Base-by-base conservation (phyloP, 2,888 invertebrate genomes). In the Drosophila paramelanica region DNA sequence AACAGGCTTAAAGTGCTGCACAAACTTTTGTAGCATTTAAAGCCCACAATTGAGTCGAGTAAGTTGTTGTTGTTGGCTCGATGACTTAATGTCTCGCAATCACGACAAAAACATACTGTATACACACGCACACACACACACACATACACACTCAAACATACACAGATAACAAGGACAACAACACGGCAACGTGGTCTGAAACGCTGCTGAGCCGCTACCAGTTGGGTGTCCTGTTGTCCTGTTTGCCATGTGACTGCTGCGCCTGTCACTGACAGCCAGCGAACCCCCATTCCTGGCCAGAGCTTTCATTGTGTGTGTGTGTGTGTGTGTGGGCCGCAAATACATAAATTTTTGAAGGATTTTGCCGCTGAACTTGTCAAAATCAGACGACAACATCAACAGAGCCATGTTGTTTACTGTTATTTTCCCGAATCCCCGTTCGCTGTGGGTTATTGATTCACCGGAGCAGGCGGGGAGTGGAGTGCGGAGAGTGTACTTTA, bases 311-410 rank as follows among this genome's bases (percentile, higher is more conserved):
- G 43, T 74, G 60, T 73, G 33, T 46, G 51, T 53, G 43, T 68
- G 56, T 74, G 33, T 46, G 51, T 68, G 56, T 57, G 70, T 49
- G 23, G 66, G 55, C 65, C 41, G 36, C 52, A 77, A 55, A 74
- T 41, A 67, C 86, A 89, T 89, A 90, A 80, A 85, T 89, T 89
- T 90, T 89, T 90, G 90, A 91, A 91, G 90, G 90, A 91, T 91
- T 91, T 90, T 76, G 89, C 85, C 90, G 91, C 91, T 91, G 91
- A 90, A 90, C 90, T 90, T 91, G 91, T 91, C 91, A 92, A 90
- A 91, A 91, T 88, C 91, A 90, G 90, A 79, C 85, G 62, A 64
- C 58, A 59, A 55, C 59, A 57, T 17, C 62, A 70, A 53, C 59
- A 45, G 55, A 52, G 79, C 23, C 62, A 43, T 76, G 74, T 61